Conservation (phyloP, 1,140 invertebrate genomes). For the Drosophila ironensis region DNA sequence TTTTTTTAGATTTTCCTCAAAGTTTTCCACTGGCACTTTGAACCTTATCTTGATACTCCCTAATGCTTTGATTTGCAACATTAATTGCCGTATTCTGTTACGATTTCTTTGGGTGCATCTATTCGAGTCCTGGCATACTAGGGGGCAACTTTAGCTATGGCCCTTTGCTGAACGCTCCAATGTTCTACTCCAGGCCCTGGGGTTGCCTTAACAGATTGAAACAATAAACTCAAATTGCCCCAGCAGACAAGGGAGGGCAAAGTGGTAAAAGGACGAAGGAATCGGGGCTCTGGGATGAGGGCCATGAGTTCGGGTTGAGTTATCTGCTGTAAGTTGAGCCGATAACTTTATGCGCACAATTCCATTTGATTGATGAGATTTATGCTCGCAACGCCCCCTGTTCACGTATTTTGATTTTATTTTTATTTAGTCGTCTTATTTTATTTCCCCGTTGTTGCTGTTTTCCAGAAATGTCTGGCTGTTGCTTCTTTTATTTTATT, state of each 20-base stretch:
- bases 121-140: neutral
- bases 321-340: constrained; percentile 73
- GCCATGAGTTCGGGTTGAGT: constrained; percentile 25
- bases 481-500: constrained; percentile 46
- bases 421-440: constrained; percentile 57
- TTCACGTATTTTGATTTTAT: constrained; percentile 52
- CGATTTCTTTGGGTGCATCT: constrained; percentile 1
- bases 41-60: too few relatives aligned
- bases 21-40: too few relatives aligned
- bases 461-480: constrained; percentile 15
- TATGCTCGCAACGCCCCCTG: constrained; percentile 52
- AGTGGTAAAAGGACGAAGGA: neutral
- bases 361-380: constrained; percentile 80
- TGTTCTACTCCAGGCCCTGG: constrained; percentile 4
- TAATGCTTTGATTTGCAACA: too few relatives aligned
- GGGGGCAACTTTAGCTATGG: constrained; percentile 22
- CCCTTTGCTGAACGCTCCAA: neutral
- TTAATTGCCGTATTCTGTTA: too few relatives aligned
- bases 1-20: neutral
- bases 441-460: constrained; percentile 20
- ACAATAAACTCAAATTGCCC: constrained; percentile 65
- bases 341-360: constrained; percentile 75
- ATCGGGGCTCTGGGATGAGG: neutral
- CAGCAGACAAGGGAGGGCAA: neutral
- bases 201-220: constrained; percentile 60